Base-by-base conservation (phyloP, 2,113 vertebrate species). In the Cephalopterus ornatus region DNA sequence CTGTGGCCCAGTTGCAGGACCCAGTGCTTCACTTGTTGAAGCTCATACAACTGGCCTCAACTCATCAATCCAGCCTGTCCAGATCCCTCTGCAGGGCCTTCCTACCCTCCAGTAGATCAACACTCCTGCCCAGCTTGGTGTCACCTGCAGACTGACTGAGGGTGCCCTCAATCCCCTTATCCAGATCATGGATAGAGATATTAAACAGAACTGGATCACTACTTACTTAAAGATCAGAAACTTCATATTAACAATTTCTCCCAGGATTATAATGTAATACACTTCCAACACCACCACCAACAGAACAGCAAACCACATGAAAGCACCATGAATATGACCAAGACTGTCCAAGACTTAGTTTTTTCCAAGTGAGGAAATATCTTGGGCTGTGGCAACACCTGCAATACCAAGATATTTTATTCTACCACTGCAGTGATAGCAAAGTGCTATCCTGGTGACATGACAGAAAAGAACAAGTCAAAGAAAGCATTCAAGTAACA, bases 41-140 rank as follows among this genome's bases (percentile, higher is more conserved):
- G 9, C 8, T 44, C 49, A 20, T 2, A 28, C 14, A 15, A 1
- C 7, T 28, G 8, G 9, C 35, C 32, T 52, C 3, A 1, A 17
- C 13, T 13, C 56, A 46, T 28, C 0, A 0, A 11, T 32, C 22
- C 23, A 78, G 47, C 17, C 15, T 27, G 4, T 37, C 35, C 56
- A 75, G 41, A 41, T 7, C 22, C 11, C 41, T 66, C 37, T 42
- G 33, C 0, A 42, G 37, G 88, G 5, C 37, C 37, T 86, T 52
- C 23, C 33, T 46, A 17, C 35, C 35, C 7, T 41, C 16, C 15
- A 71, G n/a, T 41, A 61, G 39, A 44, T 11, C 27, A 78, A 39
- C 27, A n/a, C 9, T 44, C 27, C 55, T 11, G 12, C 12, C 3
- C 30, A 39, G 1, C 9, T 19, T 35, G 17, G 14, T 56, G 30